These are phyloP conservation scores for Chaitophorus viminalis DNA, from an alignment of 2,888 invertebrate species.

Conservation along the genomic window DNA sequence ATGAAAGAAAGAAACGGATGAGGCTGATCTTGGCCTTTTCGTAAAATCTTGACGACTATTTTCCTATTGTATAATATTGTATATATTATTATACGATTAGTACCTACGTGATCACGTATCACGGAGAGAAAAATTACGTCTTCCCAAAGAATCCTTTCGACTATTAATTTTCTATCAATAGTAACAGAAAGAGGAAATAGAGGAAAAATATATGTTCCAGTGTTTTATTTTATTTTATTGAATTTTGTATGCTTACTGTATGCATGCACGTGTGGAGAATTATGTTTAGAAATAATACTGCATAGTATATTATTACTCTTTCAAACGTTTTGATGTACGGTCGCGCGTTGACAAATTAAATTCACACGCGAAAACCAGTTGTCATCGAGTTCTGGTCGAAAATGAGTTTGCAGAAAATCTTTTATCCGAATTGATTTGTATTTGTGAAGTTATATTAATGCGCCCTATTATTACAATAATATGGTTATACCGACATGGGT, in stretches of 20 bases:
- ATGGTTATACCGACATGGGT: slow-evolving; percentile 4
- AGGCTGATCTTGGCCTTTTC: neutral
- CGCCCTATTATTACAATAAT: neutral
- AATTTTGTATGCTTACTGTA: neutral
- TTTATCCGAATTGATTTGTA: slow-evolving; percentile 29
- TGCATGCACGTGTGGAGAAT: neutral
- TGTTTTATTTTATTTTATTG: slow-evolving; percentile 6
- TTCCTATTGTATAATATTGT: neutral
- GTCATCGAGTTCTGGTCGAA: neutral
- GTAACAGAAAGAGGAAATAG: neutral
- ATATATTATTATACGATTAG: neutral
- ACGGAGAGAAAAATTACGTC: neutral
- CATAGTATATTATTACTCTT: neutral
- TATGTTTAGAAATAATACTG: neutral
- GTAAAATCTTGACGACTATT: neutral
- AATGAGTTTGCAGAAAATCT: slow-evolving; percentile 37
- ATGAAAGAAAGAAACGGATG: neutral
- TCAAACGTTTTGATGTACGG: neutral
- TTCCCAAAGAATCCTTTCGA: neutral
- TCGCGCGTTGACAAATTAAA: slow-evolving; percentile 30
- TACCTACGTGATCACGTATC: neutral
- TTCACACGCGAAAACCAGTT: slow-evolving; percentile 36
- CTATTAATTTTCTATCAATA: neutral
- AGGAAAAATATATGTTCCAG: neutral
- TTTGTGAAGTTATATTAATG: neutral